Evolutionary conservation across 2,888 invertebrate species (phyloP).

Genomic region (Cybosia mesomella): DNA sequence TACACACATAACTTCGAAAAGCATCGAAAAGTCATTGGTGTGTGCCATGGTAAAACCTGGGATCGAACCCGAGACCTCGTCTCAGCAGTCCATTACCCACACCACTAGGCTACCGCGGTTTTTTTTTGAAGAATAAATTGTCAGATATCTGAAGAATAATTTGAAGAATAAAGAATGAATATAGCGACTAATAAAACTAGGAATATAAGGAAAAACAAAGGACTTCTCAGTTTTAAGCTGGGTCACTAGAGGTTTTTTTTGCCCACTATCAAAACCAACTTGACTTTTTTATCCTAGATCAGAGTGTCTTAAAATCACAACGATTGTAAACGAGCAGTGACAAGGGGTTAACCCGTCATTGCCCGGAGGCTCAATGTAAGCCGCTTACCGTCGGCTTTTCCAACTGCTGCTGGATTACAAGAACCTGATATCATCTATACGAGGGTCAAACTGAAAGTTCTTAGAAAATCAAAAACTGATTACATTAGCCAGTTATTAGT

Average conservation of each 20-base stretch:
- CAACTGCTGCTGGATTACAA: conserved; percentile 13
- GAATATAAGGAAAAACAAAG: not conserved
- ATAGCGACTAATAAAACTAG: not conserved
- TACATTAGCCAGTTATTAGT: no score
- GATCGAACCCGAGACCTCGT: no score
- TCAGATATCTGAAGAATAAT: no score
- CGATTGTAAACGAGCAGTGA: conserved; percentile 12
- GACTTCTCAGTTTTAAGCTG: not conserved
- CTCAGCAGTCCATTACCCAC: no score
- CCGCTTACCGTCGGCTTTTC: conserved; percentile 13
- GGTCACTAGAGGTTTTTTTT: not conserved
- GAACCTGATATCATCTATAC: conserved; percentile 11
- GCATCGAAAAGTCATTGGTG: no score
- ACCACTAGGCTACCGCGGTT: no score
- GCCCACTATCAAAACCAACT: not conserved
- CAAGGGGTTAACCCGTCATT: conserved; percentile 15
- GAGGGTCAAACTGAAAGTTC: no score
- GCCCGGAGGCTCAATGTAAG: conserved; percentile 16
- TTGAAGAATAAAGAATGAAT: no score
- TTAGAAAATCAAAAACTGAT: no score
- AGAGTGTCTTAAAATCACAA: conserved; percentile 13
- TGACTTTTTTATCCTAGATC: conserved; percentile 10
- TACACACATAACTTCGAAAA: no score
- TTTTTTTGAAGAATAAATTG: no score
- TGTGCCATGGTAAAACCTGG: no score